These are phyloP conservation scores for Heliocidaris tuberculata DNA, from an alignment of 35 echinoderm and acorn worm species.

Conservation along the genomic window DNA sequence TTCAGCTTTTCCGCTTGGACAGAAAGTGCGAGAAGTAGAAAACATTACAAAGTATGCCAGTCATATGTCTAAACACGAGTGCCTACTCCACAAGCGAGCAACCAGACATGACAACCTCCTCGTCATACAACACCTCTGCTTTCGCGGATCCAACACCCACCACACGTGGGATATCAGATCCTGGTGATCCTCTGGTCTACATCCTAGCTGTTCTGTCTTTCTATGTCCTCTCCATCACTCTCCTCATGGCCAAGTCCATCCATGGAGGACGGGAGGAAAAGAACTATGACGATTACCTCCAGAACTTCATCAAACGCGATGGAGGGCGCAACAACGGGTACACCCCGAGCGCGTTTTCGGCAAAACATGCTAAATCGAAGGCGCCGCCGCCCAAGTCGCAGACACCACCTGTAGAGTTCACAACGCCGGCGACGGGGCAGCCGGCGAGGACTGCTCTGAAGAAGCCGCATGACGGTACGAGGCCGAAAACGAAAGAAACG, in stretches of 20 bases:
- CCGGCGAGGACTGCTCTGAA: slow-evolving; percentile 18
- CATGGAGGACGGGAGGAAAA: slow-evolving; percentile 41
- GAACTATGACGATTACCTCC: slow-evolving; percentile 25
- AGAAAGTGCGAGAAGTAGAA: not conserved
- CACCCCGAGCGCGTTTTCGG: not conserved
- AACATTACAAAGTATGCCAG: not conserved
- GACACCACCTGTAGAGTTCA: not conserved
- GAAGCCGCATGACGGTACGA: not conserved
- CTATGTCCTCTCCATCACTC: slow-evolving; percentile 55
- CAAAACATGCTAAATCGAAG: not conserved
- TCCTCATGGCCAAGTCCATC: slow-evolving; percentile 62
- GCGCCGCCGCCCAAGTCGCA: not conserved
- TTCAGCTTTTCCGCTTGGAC: not conserved
- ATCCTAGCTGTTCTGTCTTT: slow-evolving; percentile 61
- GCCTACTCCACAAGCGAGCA: not conserved
- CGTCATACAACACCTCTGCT: not conserved
- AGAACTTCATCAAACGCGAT: slow-evolving; percentile 28
- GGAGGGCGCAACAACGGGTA: not conserved
- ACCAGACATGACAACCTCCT: not conserved
- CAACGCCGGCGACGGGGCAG: not conserved
- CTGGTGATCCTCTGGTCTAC: slow-evolving; percentile 53
- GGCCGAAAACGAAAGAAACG: slow-evolving; percentile 5
- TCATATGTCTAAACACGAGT: not conserved
- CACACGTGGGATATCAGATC: not conserved
- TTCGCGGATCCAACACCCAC: not conserved